Percentiles rank a stretch among this genome's conserved stretches.
Evolutionary conservation across 2,888 invertebrate species (phyloP).

Genomic region (Cosmopolites sordidus): DNA sequence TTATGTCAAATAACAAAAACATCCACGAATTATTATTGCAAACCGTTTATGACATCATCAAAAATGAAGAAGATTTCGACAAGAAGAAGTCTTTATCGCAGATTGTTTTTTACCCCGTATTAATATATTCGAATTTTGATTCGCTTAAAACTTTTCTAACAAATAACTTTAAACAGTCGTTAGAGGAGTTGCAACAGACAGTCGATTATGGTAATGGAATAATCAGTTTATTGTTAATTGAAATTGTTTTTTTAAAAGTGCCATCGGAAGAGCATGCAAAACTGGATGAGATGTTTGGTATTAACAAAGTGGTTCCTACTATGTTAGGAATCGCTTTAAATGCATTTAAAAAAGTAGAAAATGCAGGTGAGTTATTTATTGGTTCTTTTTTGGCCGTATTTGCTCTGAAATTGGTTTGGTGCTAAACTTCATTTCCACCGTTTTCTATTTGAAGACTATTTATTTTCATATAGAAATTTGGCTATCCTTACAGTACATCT

Average conservation of each 20-base stretch:
- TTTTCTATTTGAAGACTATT: too few species aligned
- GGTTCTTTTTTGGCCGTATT: too few species aligned
- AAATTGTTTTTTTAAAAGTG: slow-evolving; percentile 40
- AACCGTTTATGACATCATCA: slow-evolving; percentile 29
- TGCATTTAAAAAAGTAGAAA: slow-evolving; percentile 39
- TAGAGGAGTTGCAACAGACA: slow-evolving; percentile 14
- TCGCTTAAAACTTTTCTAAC: slow-evolving; percentile 40
- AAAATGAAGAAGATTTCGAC: slow-evolving; percentile 17
- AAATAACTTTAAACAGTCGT: slow-evolving; percentile 28
- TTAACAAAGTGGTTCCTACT: slow-evolving; percentile 34
- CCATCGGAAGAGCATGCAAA: slow-evolving; percentile 22
- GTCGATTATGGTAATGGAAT: slow-evolving; percentile 26
- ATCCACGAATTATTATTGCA: slow-evolving; percentile 26
- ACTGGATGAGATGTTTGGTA: neutral
- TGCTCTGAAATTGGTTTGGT: too few species aligned
- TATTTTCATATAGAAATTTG: too few species aligned
- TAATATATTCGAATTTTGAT: slow-evolving; percentile 33
- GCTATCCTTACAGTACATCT: too few species aligned
- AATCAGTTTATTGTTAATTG: slow-evolving; percentile 38
- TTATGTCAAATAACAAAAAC: slow-evolving; percentile 29
- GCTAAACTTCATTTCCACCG: too few species aligned
- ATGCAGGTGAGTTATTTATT: too few species aligned
- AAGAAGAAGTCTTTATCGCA: slow-evolving; percentile 35
- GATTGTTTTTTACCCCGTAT: slow-evolving; percentile 31
- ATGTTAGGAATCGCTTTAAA: slow-evolving; percentile 39